Conservation (phyloP, 2,888 invertebrate genomes). For the Oligia strigilis region DNA sequence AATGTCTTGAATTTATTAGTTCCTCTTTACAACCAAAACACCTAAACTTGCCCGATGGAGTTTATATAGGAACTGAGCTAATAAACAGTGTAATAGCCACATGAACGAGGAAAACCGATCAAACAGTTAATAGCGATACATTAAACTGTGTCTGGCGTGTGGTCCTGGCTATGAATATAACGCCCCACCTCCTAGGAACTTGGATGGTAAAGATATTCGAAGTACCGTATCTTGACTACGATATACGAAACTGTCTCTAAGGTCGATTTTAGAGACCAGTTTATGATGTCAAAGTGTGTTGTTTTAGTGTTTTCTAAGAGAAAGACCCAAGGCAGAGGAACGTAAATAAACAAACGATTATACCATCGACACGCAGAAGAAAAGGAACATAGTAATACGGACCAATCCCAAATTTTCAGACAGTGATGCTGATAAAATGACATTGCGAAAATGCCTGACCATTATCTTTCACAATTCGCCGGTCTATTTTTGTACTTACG, state of each 20-base stretch:
- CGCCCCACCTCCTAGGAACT: neutral
- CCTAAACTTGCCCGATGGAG: slow-evolving; percentile 29
- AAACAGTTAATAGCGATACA: slow-evolving; percentile 53
- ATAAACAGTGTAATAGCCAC: slow-evolving; percentile 52
- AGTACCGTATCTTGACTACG: neutral
- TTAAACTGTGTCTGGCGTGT: slow-evolving; percentile 51
- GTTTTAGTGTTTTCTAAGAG: neutral
- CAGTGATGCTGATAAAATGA: neutral
- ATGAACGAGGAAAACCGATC: slow-evolving; percentile 55
- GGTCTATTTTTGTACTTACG: neutral
- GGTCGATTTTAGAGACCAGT: neutral
- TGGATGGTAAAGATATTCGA: slow-evolving; percentile 12
- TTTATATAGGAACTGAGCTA: slow-evolving; percentile 46
- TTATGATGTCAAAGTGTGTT: neutral
- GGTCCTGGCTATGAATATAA: slow-evolving; percentile 38
- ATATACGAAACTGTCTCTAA: neutral
- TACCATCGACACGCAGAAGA: neutral
- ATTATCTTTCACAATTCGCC: neutral
- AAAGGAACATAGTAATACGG: neutral
- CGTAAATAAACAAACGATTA: neutral
- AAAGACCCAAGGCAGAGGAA: neutral
- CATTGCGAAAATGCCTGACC: neutral
- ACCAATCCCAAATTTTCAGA: neutral
- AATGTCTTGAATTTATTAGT: slow-evolving; percentile 17
- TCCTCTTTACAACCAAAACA: slow-evolving; percentile 52